Conservation (phyloP, 2,113 vertebrate species). For the Erythrocercus mccallii region DNA sequence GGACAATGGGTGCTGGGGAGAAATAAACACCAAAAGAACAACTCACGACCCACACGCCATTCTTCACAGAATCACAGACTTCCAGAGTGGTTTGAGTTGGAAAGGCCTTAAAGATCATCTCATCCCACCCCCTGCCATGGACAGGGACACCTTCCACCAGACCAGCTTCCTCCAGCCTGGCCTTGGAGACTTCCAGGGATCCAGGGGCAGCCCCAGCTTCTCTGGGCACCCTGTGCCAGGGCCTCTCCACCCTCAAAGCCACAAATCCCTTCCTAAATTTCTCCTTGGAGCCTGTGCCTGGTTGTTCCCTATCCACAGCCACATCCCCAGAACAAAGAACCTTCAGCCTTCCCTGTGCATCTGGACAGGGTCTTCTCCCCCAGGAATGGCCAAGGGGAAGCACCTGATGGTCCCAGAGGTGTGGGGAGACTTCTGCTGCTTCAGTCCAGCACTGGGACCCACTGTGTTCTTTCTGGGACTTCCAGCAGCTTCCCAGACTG, state of each 20-base stretch:
- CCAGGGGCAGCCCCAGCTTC: not conserved
- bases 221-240: not conserved
- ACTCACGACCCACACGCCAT: not conserved
- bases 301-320: not conserved
- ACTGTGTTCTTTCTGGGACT: not conserved
- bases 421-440: not conserved
- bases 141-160: not conserved
- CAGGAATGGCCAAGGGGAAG: not conserved
- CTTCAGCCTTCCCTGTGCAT: not conserved
- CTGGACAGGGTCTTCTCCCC: not conserved
- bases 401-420: not conserved
- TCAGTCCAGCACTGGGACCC: not conserved
- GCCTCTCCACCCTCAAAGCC: rapidly evolving
- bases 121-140: not conserved
- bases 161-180: not conserved
- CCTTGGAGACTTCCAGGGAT: not conserved
- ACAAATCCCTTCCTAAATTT: not conserved
- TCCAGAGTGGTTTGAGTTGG: not conserved
- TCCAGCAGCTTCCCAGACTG: not conserved
- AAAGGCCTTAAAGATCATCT: not conserved
- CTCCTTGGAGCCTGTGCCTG: not conserved
- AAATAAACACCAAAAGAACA: not conserved
- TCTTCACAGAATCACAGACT: not conserved
- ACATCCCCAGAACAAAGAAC: not conserved
- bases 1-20: rapidly evolving